Percentiles rank a stretch among this genome's conserved stretches.
Conservation (phyloP, 1,140 invertebrate genomes). For the Bombus sylvicola region DNA sequence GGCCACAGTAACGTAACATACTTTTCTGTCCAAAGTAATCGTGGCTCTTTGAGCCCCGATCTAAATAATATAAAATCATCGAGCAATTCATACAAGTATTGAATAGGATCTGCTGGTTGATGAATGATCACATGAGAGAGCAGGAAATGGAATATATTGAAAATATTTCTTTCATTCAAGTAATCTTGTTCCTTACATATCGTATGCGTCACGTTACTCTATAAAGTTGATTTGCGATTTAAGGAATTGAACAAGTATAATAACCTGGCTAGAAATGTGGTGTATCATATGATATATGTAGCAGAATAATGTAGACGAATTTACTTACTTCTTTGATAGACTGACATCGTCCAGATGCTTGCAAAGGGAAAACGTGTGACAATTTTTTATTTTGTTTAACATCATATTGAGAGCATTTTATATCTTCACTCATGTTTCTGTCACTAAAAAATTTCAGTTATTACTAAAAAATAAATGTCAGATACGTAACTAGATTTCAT, state of each 20-base stretch:
- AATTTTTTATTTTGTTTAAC: neutral
- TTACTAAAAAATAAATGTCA: neutral
- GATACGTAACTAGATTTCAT: neutral
- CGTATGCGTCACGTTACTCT: neutral
- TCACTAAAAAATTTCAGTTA: neutral
- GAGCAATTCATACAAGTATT: conserved; percentile 80
- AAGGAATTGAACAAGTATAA: neutral
- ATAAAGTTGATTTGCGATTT: neutral
- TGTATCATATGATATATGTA: neutral
- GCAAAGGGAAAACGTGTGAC: too few species aligned
- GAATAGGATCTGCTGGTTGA: conserved; percentile 80
- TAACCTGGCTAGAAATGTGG: too few species aligned
- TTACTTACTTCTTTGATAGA: neutral
- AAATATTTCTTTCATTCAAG: conserved; percentile 77
- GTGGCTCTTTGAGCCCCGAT: conserved; percentile 78
- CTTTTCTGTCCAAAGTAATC: conserved; percentile 77
- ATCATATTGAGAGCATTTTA: neutral
- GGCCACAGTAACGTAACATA: conserved; percentile 29
- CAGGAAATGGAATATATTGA: conserved; percentile 81
- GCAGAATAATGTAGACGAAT: neutral
- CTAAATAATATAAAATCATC: conserved; percentile 82
- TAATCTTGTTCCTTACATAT: conserved; percentile 51
- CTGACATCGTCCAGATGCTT: neutral
- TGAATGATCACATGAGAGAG: conserved; percentile 79
- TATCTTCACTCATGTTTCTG: conserved; percentile 23